A percentile compares a stretch with the other conserved stretches of the same genome.
phyloP scores from a whole-genome alignment of 30 jellyfish, hydroid and myxozoan genomes.

The Cassiopea xamachana region DNA sequence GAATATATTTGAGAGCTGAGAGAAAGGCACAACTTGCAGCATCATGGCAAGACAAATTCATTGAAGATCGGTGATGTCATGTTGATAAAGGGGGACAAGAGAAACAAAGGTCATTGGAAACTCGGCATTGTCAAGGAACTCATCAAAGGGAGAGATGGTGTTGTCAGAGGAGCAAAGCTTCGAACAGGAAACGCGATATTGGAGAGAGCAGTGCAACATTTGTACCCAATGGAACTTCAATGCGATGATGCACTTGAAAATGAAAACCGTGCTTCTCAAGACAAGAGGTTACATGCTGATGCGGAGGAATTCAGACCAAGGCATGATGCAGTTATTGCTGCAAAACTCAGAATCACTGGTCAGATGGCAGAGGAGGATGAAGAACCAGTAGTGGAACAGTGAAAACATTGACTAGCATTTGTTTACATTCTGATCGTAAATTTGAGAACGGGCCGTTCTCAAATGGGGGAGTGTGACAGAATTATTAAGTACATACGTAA shows the following conservation, averaged over 20 bases:
- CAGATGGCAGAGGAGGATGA: no score
- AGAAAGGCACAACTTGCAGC: slow-evolving; percentile 68
- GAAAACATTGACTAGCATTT: no score
- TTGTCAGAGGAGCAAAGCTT: no score
- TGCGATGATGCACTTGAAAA: not conserved
- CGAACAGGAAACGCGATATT: slow-evolving; percentile 15
- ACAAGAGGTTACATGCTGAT: not conserved
- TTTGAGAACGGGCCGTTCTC: no score
- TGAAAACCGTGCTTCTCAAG: not conserved
- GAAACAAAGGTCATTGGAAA: slow-evolving; percentile 27
- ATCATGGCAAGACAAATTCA: slow-evolving; percentile 19
- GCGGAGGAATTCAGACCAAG: not conserved
- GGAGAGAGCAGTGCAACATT: slow-evolving; percentile 28
- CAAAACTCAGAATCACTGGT: no score
- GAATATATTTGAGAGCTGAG: slow-evolving; percentile 69
- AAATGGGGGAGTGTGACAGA: no score
- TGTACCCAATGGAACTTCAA: not conserved
- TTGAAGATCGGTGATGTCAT: slow-evolving; percentile 34
- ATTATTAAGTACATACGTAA: no score
- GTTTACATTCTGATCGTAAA: no score
- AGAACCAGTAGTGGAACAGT: no score
- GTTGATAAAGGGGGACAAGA: slow-evolving; percentile 31
- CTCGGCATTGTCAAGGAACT: no score
- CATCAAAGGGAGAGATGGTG: no score
- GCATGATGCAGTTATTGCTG: no score